phyloP scores from a whole-genome alignment of 2,888 invertebrate species.

The Auanema freiburgensis region DNA sequence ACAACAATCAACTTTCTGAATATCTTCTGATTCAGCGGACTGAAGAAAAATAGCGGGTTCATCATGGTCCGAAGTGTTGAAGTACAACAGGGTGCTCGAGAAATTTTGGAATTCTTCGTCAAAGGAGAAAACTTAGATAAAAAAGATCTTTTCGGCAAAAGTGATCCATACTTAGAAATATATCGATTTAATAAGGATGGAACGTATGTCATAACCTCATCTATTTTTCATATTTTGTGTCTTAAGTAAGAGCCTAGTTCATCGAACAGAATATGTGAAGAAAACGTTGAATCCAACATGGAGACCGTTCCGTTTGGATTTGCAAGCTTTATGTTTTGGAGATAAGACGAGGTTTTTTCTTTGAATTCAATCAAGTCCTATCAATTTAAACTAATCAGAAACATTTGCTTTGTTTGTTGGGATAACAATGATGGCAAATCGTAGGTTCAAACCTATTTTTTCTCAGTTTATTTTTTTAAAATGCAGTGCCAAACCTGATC shows the following conservation, averaged over 20 bases:
- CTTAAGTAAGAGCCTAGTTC: slow-evolving; percentile 44
- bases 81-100: slow-evolving; percentile 43
- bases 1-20: neutral
- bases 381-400: slow-evolving; percentile 46
- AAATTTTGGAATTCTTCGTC: slow-evolving; percentile 29
- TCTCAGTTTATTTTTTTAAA: neutral
- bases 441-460: slow-evolving; percentile 53
- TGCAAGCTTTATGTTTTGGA: slow-evolving; percentile 68
- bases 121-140: slow-evolving; percentile 41
- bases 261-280: slow-evolving; percentile 69
- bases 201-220: slow-evolving; percentile 26
- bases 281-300: slow-evolving; percentile 70
- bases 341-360: slow-evolving; percentile 39
- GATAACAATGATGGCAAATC: slow-evolving; percentile 69
- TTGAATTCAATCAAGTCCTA: slow-evolving; percentile 63
- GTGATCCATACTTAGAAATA: slow-evolving; percentile 58
- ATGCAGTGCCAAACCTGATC: slow-evolving; percentile 8
- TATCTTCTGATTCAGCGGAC: slow-evolving; percentile 29
- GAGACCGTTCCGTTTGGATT: slow-evolving; percentile 68
- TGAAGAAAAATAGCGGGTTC: slow-evolving; percentile 34
- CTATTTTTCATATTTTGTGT: neutral
- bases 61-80: slow-evolving; percentile 49
- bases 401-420: slow-evolving; percentile 67
- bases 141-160: slow-evolving; percentile 58
- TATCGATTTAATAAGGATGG: slow-evolving; percentile 48